Conservation (phyloP, 2,797 vertebrate species). For the Argya squamiceps region DNA sequence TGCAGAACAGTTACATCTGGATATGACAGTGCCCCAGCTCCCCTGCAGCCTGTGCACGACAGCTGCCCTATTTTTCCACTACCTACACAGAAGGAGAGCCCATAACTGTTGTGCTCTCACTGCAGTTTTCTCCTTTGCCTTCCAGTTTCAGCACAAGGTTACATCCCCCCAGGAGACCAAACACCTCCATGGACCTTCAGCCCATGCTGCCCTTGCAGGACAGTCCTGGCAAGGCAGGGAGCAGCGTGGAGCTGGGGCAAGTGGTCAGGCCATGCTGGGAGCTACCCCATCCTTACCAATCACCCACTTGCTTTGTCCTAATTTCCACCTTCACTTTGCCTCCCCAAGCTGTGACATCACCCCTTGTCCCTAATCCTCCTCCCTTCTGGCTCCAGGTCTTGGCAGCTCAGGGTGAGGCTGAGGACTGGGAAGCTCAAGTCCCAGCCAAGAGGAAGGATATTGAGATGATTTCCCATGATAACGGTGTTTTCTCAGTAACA, state of each 20-base stretch:
- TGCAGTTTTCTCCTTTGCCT: not conserved
- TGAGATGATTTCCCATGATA: not conserved
- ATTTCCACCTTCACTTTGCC: not conserved
- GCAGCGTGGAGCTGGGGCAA: fast-evolving
- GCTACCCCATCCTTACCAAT: not conserved
- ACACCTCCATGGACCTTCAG: not conserved
- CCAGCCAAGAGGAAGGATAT: not conserved
- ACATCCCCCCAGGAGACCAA: not conserved
- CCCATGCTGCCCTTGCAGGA: not conserved
- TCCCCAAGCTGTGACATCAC: not conserved
- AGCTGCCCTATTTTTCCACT: not conserved
- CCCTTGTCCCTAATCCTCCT: not conserved
- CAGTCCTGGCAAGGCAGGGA: not conserved
- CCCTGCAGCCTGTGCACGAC: fast-evolving
- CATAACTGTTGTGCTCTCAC: not conserved
- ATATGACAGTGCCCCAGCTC: not conserved
- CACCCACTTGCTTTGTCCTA: not conserved
- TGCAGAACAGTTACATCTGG: not conserved
- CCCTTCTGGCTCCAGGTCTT: not conserved
- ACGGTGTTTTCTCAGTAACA: not conserved
- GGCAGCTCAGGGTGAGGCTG: not conserved
- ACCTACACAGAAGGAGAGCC: not conserved
- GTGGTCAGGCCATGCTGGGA: not conserved
- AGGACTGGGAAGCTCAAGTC: not conserved
- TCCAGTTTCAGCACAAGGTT: not conserved